Evolutionary conservation across 2,888 invertebrate species (phyloP).

Genomic region (Drosophila multiciliata): DNA sequence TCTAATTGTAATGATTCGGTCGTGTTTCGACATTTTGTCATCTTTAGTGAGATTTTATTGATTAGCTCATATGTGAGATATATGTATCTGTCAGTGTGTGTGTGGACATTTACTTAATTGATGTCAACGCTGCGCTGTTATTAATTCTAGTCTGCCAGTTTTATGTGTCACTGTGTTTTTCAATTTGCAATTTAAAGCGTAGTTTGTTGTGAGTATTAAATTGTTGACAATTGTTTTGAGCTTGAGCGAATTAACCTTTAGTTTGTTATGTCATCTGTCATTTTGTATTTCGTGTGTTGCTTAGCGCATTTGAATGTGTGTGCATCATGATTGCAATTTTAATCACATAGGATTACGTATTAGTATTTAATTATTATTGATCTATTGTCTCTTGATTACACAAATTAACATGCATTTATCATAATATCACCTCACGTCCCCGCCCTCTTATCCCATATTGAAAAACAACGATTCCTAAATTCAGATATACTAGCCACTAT

Average conservation of each 20-base stretch:
- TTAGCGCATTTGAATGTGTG: conserved; percentile 18
- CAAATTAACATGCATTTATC: conserved; percentile 18
- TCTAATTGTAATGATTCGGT: not conserved
- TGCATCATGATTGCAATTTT: conserved; percentile 28
- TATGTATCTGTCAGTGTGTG: not conserved
- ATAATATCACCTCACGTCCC: conserved; percentile 16
- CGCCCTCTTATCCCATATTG: not conserved
- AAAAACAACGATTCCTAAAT: not conserved
- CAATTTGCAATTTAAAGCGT: conserved; percentile 64
- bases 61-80: conserved; percentile 65
- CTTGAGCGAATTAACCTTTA: conserved; percentile 77
- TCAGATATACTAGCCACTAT: conserved; percentile 5
- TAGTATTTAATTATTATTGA: conserved; percentile 13
- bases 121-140: conserved; percentile 69
- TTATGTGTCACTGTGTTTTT: conserved; percentile 50
- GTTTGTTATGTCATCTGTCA: conserved; percentile 68
- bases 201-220: conserved; percentile 59
- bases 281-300: conserved; percentile 45
- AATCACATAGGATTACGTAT: conserved; percentile 9
- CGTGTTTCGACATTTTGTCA: conserved; percentile 59
- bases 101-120: conserved; percentile 70
- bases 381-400: conserved; percentile 22
- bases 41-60: conserved; percentile 79
- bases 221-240: conserved; percentile 80
- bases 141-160: conserved; percentile 53